Evolutionary conservation across 2,797 vertebrate genomes (phyloP).

Genomic region (Leptatherina wallacei): DNA sequence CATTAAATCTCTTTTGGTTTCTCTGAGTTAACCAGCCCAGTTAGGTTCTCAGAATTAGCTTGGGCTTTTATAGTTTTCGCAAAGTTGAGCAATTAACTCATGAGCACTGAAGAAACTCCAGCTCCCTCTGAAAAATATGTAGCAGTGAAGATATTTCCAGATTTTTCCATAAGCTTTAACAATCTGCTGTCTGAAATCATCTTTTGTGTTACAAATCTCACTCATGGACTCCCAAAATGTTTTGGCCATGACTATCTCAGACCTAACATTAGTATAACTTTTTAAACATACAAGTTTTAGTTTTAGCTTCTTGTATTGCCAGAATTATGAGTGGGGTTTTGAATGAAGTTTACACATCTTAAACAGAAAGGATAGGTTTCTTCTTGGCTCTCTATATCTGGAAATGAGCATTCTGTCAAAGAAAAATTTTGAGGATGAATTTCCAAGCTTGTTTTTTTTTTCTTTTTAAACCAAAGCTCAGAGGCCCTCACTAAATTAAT

Average conservation of each 20-base stretch:
- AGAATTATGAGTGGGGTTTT: background rate
- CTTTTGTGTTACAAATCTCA: background rate
- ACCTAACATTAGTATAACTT: background rate
- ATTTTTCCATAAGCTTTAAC: background rate
- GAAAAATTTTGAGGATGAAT: constrained; percentile 14
- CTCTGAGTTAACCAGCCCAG: background rate
- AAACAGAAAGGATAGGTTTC: background rate
- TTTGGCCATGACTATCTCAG: background rate
- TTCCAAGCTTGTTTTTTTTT: constrained; percentile 22
- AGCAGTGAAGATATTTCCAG: background rate
- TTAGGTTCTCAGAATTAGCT: background rate
- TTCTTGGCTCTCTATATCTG: constrained; percentile 38
- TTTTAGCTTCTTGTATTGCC: background rate
- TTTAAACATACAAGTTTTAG: background rate
- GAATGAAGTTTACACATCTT: background rate
- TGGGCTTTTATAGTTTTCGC: background rate
- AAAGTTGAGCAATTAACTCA: background rate
- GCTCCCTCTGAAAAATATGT: background rate
- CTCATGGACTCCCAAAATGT: background rate
- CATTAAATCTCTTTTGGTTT: background rate
- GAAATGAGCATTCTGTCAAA: constrained; percentile 33
- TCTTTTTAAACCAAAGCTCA: constrained; percentile 17
- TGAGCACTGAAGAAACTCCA: background rate
- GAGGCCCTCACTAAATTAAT: constrained; percentile 23
- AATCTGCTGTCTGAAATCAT: constrained; percentile 2